These are phyloP conservation scores for Todus mexicanus DNA, from an alignment of 2,797 vertebrate species.

Conservation along the genomic window DNA sequence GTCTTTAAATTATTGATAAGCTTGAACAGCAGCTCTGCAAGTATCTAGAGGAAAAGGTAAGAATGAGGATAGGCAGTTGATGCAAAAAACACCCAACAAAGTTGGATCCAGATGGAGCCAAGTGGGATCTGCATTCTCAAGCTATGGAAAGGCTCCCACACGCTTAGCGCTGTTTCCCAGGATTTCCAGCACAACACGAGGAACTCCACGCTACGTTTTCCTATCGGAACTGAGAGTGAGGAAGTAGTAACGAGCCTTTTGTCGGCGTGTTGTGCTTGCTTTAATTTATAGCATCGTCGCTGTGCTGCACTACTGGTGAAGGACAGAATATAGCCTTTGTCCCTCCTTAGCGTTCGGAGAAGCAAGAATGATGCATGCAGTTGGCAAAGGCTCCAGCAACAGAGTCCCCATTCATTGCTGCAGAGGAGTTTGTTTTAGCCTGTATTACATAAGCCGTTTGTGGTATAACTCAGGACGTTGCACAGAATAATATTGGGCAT, in stretches of 20 bases:
- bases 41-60: not conserved
- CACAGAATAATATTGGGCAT: conserved; percentile 12
- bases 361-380: not conserved
- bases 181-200: not conserved
- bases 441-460: not conserved
- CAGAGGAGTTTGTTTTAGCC: conserved; percentile 34
- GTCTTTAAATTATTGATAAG: not conserved
- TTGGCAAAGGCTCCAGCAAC: conserved; percentile 22
- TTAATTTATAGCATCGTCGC: not conserved
- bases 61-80: not conserved
- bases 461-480: not conserved
- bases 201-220: not conserved
- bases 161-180: not conserved
- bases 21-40: not conserved
- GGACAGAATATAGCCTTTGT: conserved; percentile 58
- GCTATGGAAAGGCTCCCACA: not conserved
- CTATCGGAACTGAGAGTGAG: not conserved
- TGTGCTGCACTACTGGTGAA: not conserved
- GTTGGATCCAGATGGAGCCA: not conserved
- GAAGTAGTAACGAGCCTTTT: not conserved
- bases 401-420: conserved; percentile 46
- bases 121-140: not conserved
- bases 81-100: not conserved
- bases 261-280: not conserved
- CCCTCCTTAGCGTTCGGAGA: not conserved